A percentile compares a stretch with the other conserved stretches of the same genome.
phyloP scores from a whole-genome alignment of 2,888 invertebrate genomes.

The Callosobruchus maculatus region DNA sequence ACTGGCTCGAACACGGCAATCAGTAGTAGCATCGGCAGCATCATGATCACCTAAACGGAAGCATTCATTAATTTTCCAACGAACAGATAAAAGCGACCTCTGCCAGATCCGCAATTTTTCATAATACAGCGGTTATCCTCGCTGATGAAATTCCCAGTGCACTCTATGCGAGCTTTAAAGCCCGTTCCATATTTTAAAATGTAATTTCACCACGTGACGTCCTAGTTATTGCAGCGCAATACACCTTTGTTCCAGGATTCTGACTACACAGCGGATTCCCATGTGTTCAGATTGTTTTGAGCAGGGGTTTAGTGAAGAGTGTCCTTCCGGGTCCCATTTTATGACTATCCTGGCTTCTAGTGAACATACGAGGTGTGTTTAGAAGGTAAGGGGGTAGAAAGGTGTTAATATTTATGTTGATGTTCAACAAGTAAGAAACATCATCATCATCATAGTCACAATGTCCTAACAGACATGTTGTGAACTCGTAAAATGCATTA shows the following conservation, averaged over 20 bases:
- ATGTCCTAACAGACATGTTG: no score
- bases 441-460: no score
- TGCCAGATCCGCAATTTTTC: neutral
- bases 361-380: no score
- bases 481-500: no score
- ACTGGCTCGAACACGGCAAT: neutral
- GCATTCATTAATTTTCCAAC: neutral
- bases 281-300: neutral
- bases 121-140: neutral
- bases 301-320: neutral
- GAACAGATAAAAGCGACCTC: neutral
- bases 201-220: neutral
- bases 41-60: neutral
- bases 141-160: neutral
- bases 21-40: neutral
- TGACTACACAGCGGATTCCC: no score
- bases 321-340: no score
- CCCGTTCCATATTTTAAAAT: neutral
- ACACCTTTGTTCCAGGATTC: neutral
- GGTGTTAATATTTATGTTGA: no score
- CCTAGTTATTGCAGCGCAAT: neutral
- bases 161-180: neutral
- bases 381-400: no score
- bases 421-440: no score
- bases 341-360: no score